Evolutionary conservation across 30 jellyfish, hydroid and myxozoan genomes (phyloP), one percentile per base, ranked within the genome.

Genomic region (Aurelia sp.): DNA sequence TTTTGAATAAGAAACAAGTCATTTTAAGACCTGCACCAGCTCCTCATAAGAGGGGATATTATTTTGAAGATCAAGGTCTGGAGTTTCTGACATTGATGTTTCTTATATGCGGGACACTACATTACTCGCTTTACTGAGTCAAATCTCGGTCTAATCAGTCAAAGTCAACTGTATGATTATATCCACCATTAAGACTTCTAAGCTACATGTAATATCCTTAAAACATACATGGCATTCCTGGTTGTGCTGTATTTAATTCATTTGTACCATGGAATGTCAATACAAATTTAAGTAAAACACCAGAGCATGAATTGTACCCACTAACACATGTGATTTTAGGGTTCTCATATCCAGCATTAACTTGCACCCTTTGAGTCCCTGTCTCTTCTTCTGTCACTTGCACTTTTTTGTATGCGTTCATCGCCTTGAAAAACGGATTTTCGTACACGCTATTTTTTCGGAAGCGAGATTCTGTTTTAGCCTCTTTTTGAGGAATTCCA

Each of bases 281-380:
- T 5, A 85, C 97, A 82, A 91, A 96, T 77, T 96, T 96, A 19
- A 96, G 88, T 67, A 96, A 53, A 6, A 96, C 99, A 0, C 99
- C 99, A 3, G 99, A 90, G 55, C 99, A 96, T 10, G 92, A 64
- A 65, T 90, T 67, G 53, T 78, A 72, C 63, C 98, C 98, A 58
- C 91, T 89, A 16, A 90, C 97, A 63, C 99, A 96, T 30, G 97
- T 60, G 35, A 96, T 88, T 48, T 95, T 81, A 8, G 99, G 97
- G 76, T 96, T 96, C 78, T 96, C 98, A 58, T 96, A 96, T 5
- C 99, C 99, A 67, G 99, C 98, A 69, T 88, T 96, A 16, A 96
- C 99, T 69, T 96, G 99, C 2, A 96, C 99, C 41, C 99, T 97
- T 74, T 91, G 99, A 21, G 96, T 85, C 55, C 99, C 99, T 3